Conservation (phyloP, 2,888 invertebrate genomes). For the Unio delphinus region DNA sequence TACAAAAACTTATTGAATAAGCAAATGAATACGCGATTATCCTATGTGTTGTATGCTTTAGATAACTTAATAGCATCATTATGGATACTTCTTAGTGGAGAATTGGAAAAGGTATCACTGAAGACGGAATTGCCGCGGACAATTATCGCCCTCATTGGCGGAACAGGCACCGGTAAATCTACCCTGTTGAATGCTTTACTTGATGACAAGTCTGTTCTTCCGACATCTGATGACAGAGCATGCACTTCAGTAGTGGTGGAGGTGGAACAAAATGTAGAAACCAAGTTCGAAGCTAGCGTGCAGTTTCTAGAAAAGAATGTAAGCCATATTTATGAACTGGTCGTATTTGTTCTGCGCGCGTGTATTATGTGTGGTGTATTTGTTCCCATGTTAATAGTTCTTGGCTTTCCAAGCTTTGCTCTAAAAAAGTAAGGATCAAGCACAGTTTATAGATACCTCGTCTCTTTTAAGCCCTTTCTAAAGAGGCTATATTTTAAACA, state of each 20-base stretch:
- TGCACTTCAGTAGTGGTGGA: slow-evolving; percentile 61
- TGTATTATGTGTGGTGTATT: no score
- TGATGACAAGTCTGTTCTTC: slow-evolving; percentile 52
- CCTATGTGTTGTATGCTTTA: no score
- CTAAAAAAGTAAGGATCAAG: no score
- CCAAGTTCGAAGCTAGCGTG: slow-evolving; percentile 52
- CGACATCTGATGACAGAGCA: slow-evolving; percentile 58
- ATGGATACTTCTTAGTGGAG: slow-evolving; percentile 16
- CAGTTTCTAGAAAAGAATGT: slow-evolving; percentile 55
- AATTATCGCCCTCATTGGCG: slow-evolving; percentile 58
- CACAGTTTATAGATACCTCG: no score
- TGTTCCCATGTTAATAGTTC: no score
- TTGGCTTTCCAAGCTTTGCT: no score
- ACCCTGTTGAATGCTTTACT: slow-evolving; percentile 58
- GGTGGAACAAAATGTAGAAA: slow-evolving; percentile 38
- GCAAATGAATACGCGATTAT: no score
- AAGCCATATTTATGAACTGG: background rate
- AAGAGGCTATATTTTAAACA: no score
- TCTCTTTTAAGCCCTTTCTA: no score
- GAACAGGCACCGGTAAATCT: slow-evolving; percentile 58
- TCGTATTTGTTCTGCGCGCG: no score
- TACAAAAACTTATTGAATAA: no score
- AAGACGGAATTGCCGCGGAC: slow-evolving; percentile 42
- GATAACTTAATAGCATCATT: no score
- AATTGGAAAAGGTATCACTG: slow-evolving; percentile 27